Base-by-base conservation (phyloP, 2,113 vertebrate species). In the Sula dactylatra region DNA sequence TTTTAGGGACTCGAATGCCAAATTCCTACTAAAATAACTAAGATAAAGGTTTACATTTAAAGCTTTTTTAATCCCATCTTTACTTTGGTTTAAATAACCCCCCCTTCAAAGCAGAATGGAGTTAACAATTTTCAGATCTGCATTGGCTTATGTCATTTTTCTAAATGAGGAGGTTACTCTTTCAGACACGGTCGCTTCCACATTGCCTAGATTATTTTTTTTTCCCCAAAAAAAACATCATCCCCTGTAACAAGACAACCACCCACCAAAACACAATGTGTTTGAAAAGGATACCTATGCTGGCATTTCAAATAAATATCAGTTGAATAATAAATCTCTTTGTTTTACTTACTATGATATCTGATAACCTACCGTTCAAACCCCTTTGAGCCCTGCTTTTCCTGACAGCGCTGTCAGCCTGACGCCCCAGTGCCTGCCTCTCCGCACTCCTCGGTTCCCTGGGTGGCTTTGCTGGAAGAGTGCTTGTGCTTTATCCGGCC, bases 331-430 rank as follows among this genome's bases (percentile, higher is more conserved):
- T 29, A 13, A n/a, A 69, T 19, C 11, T 42, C 11, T 5, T 6
- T 56, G 26, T 8, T 79, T 38, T 29, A 17, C 6, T 47, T 36
- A 40, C 26, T 58, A 2, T 14, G 3, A 9, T 56, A 55, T 5
- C 40, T 12, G 26, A 42, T 22, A 25, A 84, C 42, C 49, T 47
- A 20, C 15, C 2, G 4, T 32, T 24, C 84, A 27, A 38, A 22
- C 7, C 10, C 32, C 7, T 59, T 13, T 27, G 18, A 19, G 27
- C 45, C 4, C 38, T 8, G 4, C 2, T 73, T 86, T 71, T 70
- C 47, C 52, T 0, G 1, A 8, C 17, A 7, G 7, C 1, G 0
- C 21, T 44, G 5, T 16, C 4, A 10, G 16, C 44, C 32, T 79
- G 21, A 29, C 6, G 10, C 15, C 6, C 8, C 10, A 7, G 11